phyloP scores from a whole-genome alignment of 2,888 invertebrate genomes.

The Omphaloscelis lunosa region DNA sequence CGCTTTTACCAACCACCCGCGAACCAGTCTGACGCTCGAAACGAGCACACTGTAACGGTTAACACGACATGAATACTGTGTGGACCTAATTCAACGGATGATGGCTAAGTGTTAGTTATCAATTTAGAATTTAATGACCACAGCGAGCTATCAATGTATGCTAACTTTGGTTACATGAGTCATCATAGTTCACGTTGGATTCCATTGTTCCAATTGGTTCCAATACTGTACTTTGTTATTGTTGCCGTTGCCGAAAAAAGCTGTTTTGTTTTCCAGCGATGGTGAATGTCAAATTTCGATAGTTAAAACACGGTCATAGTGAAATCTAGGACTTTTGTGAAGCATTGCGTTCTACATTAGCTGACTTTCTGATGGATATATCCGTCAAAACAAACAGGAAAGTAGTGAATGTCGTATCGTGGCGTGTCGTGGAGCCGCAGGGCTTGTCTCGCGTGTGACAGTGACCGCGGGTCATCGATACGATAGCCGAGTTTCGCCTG shows the following conservation, averaged over 20 bases:
- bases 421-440: slow-evolving; percentile 56
- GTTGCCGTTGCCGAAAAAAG: not conserved
- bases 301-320: slow-evolving; percentile 41
- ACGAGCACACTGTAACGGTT: slow-evolving; percentile 89
- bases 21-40: slow-evolving; percentile 87
- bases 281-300: slow-evolving; percentile 40
- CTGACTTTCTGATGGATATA: slow-evolving; percentile 13
- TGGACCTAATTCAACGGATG: slow-evolving; percentile 68
- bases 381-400: slow-evolving; percentile 52
- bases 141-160: slow-evolving; percentile 29
- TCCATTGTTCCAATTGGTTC: slow-evolving; percentile 17
- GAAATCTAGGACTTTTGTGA: slow-evolving; percentile 39
- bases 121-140: slow-evolving; percentile 52
- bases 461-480: slow-evolving; percentile 78
- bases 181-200: slow-evolving; percentile 15
- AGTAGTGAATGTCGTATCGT: slow-evolving; percentile 66
- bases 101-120: slow-evolving; percentile 54
- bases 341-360: slow-evolving; percentile 48
- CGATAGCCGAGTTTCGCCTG: slow-evolving; percentile 81
- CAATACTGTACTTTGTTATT: slow-evolving; percentile 9
- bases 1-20: slow-evolving; percentile 85
- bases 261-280: slow-evolving; percentile 36
- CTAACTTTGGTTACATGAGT: slow-evolving; percentile 19
- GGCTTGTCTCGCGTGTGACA: slow-evolving; percentile 58
- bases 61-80: slow-evolving; percentile 79